These are phyloP conservation scores for Heliconius congener DNA, from an alignment of 1,140 invertebrate species.

Conservation along the genomic window DNA sequence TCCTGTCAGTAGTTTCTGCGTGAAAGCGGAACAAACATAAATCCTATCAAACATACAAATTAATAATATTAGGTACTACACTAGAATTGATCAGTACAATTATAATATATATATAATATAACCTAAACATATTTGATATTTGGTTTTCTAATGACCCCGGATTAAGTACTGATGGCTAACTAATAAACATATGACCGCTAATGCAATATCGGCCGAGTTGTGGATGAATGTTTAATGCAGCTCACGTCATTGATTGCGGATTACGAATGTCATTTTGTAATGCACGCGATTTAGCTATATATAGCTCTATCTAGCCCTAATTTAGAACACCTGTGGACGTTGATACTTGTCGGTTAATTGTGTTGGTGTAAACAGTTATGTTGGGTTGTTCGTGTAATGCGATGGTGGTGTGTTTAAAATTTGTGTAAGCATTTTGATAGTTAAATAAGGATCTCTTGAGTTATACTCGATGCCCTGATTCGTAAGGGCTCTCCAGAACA, in stretches of 20 bases:
- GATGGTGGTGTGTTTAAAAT: too few relatives aligned
- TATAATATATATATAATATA: neutral
- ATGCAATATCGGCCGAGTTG: constrained; percentile 37
- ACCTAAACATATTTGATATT: neutral
- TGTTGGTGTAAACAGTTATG: neutral
- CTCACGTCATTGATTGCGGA: constrained; percentile 36
- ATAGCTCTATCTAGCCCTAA: neutral
- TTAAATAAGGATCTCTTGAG: too few relatives aligned
- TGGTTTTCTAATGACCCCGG: constrained; percentile 29
- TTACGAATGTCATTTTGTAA: constrained; percentile 36
- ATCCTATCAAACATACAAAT: too few relatives aligned
- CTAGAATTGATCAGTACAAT: neutral
- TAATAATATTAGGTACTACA: too few relatives aligned
- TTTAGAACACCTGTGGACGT: constrained; percentile 22
- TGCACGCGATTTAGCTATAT: constrained; percentile 10
- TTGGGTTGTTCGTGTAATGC: neutral
- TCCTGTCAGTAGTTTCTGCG: too few relatives aligned
- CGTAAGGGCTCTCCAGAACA: too few relatives aligned
- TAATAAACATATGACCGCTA: constrained; percentile 37
- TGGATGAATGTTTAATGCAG: constrained; percentile 30
- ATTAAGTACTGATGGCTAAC: constrained; percentile 27
- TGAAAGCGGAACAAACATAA: too few relatives aligned
- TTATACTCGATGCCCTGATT: too few relatives aligned
- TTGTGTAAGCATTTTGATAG: neutral
- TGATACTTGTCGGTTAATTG: neutral